phyloP scores from a whole-genome alignment of 2,797 vertebrate genomes.

The Setipinna tenuifilis region DNA sequence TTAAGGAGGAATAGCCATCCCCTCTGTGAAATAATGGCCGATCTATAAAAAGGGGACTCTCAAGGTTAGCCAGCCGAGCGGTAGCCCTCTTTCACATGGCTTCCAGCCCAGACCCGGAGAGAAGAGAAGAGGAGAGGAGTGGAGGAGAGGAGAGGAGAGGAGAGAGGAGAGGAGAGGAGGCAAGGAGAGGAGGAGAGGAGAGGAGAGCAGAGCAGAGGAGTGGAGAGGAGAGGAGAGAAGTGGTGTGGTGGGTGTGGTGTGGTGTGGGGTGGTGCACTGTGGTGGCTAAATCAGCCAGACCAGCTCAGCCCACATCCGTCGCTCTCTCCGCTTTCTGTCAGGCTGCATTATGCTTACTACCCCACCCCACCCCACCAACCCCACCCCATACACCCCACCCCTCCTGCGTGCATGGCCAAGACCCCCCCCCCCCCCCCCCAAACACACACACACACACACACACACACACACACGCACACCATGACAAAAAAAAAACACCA shows the following conservation, averaged over 20 bases:
- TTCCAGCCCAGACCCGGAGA: neutral
- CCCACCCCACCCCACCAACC: neutral
- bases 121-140: neutral
- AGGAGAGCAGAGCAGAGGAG: too few species aligned
- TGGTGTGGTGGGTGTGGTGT: too few species aligned
- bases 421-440: neutral
- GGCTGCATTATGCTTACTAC: neutral
- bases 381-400: neutral
- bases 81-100: neutral
- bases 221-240: too few species aligned
- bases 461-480: too few species aligned
- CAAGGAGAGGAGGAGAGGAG: too few species aligned
- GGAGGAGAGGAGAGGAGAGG: too few species aligned
- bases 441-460: too few species aligned
- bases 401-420: neutral
- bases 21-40: neutral
- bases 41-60: conserved; percentile 2
- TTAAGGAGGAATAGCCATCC: neutral
- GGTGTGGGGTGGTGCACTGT: too few species aligned
- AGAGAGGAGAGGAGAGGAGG: too few species aligned
- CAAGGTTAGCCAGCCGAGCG: conserved; percentile 11
- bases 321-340: conserved; percentile 52
- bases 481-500: neutral
- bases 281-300: neutral
- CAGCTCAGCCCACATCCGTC: conserved; percentile 44